Percentiles rank a stretch among this genome's conserved stretches.
Conservation (phyloP, 2,797 vertebrate genomes). For the Chelon auratus region DNA sequence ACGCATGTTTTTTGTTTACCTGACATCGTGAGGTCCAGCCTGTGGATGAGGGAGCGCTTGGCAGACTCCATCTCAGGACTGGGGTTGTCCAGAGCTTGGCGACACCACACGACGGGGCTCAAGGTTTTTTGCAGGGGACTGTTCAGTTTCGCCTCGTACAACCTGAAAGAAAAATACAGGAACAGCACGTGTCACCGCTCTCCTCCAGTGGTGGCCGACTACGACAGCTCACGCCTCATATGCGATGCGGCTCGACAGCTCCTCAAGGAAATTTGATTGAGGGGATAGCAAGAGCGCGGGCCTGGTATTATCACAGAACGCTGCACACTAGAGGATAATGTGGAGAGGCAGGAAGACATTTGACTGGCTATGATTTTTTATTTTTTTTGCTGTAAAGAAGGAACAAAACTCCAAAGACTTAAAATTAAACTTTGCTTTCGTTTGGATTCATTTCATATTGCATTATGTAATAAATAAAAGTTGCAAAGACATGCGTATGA, state of each 20-base stretch:
- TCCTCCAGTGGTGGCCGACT: background rate
- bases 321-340: background rate
- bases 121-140: slow-evolving; percentile 92
- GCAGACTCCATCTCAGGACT: slow-evolving; percentile 97
- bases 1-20: slow-evolving; percentile 79
- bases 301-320: slow-evolving; percentile 21
- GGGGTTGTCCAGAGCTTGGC: slow-evolving; percentile 95
- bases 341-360: background rate
- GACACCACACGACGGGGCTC: slow-evolving; percentile 96
- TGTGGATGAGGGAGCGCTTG: slow-evolving; percentile 96
- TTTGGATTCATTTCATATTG: slow-evolving; percentile 5
- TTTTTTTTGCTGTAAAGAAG: background rate
- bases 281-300: slow-evolving; percentile 16
- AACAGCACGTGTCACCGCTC: background rate
- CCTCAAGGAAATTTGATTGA: slow-evolving; percentile 36
- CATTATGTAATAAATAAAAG: too few species aligned
- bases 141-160: slow-evolving; percentile 94
- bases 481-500: too few species aligned
- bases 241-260: slow-evolving; percentile 11
- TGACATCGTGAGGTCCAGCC: slow-evolving; percentile 97
- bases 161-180: slow-evolving; percentile 79
- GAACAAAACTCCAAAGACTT: background rate
- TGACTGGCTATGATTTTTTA: background rate
- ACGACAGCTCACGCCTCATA: slow-evolving; percentile 5
- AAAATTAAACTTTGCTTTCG: background rate